A percentile compares a stretch with the other conserved stretches of the same genome.
phyloP scores from a whole-genome alignment of 1,140 invertebrate genomes.

The Rhagoletis zephyria region DNA sequence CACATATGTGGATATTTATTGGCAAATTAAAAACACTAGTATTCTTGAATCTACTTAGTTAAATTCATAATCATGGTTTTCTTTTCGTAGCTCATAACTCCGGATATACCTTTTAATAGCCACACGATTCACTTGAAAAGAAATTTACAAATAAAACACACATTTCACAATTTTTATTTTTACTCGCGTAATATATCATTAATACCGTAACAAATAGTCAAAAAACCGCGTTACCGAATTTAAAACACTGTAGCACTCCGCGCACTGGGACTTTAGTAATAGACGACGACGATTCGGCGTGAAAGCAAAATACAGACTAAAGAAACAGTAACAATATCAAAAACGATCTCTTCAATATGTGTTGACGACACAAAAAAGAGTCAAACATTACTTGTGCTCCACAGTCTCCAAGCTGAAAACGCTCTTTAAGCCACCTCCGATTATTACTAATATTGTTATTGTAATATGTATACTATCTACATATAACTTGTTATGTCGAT shows the following conservation, averaged over 20 bases:
- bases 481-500: background rate
- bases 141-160: background rate
- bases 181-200: background rate
- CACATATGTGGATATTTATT: slow-evolving; percentile 15
- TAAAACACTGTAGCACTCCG: background rate
- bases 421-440: slow-evolving; percentile 30
- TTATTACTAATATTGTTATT: background rate
- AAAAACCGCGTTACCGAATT: background rate
- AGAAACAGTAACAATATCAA: background rate
- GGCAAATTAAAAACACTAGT: background rate
- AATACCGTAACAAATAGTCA: background rate
- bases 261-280: background rate
- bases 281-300: no score
- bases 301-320: slow-evolving; percentile 36
- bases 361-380: background rate
- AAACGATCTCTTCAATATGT: slow-evolving; percentile 23
- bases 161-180: background rate
- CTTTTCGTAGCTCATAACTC: background rate
- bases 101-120: background rate
- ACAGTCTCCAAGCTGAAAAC: background rate
- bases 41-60: background rate
- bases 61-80: background rate
- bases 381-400: background rate
- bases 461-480: no score
- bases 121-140: background rate